Evolutionary conservation across 1,140 invertebrate species (phyloP), one percentile per base, ranked within the genome.

Genomic region (Temnothorax nylanderi): DNA sequence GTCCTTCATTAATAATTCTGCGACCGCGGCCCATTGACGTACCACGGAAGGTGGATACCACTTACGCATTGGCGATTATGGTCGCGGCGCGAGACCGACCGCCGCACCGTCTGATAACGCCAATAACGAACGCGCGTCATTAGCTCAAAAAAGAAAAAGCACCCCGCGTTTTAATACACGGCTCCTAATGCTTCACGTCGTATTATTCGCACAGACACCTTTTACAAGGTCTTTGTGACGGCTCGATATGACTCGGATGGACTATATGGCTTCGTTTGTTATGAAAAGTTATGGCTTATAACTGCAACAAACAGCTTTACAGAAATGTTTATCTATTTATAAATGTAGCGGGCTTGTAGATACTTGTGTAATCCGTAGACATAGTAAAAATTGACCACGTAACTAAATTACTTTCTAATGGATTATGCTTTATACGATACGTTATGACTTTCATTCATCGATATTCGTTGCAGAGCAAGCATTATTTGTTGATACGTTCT

Each of bases 1-100:
- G 92, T 89, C 89, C 81, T 89, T 92, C 91, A 89, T 94, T 94
- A 92, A 94, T 92, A 92, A 92, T 93, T 91, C 92, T 89, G 90
- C 87, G 87, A 81, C 89, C 84, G 89, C 10, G 10, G 47, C 62
- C 21, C 26, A 90, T 92, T 26, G 90, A 91, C 93, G 94, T 93
- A 91, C 78, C 84, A 91, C 92, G 89, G 56, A 87, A 90, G 91
- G 87, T 93, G 56, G 51, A 49, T 60, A 75, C 54, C 69, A 60
- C 32, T 74, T 84, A 84, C 69, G 62, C 77, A 56, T 54, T 67
- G 77, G 54, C 60, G 75, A 67, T 81, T 80, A 86, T 37, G 47
- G n/a, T 51, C 44, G 44, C 32, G 82, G 1, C 58, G 72, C 54
- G 67, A 69, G 37, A 54, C 44, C 41, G 44, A 26, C 72, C 56